Evolutionary conservation across 2,797 vertebrate species (phyloP).

Genomic region (Sarcophilus harrisii): DNA sequence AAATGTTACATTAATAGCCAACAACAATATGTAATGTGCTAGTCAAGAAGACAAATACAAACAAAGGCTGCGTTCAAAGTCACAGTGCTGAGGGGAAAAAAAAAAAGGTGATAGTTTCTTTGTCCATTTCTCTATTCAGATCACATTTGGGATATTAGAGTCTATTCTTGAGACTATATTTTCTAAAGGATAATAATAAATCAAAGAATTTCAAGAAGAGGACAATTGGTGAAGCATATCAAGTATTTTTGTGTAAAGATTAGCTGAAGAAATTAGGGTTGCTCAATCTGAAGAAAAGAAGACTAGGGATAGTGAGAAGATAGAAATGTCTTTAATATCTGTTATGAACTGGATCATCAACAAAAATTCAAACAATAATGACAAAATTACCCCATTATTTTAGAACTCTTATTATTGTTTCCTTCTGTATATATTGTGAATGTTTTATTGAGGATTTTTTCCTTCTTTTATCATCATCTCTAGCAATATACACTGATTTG

Average conservation of each 20-base stretch:
- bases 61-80: background rate
- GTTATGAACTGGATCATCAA: background rate
- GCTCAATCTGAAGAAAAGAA: background rate
- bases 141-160: background rate
- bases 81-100: background rate
- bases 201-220: background rate
- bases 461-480: background rate
- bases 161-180: background rate
- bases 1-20: background rate
- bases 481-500: background rate
- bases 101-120: background rate
- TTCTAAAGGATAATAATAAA: background rate
- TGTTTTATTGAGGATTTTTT: background rate
- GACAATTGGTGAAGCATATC: background rate
- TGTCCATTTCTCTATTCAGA: background rate
- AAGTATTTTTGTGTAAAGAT: background rate
- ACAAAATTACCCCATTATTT: background rate
- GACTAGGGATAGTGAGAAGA: background rate
- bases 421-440: background rate
- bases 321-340: background rate
- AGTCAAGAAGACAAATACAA: background rate
- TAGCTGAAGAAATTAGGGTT: background rate
- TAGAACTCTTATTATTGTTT: background rate
- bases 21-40: background rate
- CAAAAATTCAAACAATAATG: background rate